A percentile compares a stretch with the other conserved stretches of the same genome.
Conservation (phyloP, 2,113 vertebrate genomes). For the Promerops cafer region DNA sequence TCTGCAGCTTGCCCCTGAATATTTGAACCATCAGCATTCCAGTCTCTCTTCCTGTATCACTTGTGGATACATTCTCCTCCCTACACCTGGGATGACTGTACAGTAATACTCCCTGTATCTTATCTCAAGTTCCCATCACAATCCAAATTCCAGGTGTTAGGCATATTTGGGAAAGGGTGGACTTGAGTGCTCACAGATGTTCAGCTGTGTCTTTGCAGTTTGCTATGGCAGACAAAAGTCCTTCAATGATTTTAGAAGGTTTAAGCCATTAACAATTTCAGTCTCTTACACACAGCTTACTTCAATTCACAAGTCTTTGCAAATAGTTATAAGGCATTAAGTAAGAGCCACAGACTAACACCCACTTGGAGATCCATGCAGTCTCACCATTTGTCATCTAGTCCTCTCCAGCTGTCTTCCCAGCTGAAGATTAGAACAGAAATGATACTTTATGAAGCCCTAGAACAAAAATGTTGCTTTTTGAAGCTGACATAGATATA, state of each 20-base stretch:
- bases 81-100: rapidly evolving
- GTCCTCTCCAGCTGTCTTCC: not conserved
- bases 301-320: not conserved
- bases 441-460: not conserved
- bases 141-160: not conserved
- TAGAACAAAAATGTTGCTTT: not conserved
- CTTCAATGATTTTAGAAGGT: not conserved
- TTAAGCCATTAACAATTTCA: not conserved
- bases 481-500: not conserved
- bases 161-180: not conserved
- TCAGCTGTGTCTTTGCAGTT: not conserved
- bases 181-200: not conserved
- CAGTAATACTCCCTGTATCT: not conserved
- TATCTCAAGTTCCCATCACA: not conserved
- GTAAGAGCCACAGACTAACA: not conserved
- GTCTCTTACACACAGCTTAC: not conserved
- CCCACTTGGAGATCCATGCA: not conserved
- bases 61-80: not conserved
- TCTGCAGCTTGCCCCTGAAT: not conserved
- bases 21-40: not conserved
- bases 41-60: not conserved
- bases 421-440: not conserved
- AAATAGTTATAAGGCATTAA: not conserved
- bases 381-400: not conserved
- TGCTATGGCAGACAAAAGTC: not conserved